Evolutionary conservation across 2,888 invertebrate genomes (phyloP), one percentile per base, ranked within the genome.

Genomic region (Clepsis dumicolana): DNA sequence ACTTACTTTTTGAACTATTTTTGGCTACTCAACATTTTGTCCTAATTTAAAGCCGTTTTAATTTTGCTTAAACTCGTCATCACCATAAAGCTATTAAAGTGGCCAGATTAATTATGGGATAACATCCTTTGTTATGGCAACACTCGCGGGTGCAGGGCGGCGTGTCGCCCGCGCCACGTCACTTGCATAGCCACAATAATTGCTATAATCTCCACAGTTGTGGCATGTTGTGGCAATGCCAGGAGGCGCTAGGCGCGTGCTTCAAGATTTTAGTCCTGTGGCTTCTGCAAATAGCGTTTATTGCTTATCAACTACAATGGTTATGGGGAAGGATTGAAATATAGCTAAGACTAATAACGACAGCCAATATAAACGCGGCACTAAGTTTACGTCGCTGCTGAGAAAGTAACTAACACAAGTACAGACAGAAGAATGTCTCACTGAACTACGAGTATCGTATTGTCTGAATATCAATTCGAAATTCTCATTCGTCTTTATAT

Each of bases 231-330:
- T 18, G 70, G 77, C 73, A 70, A 59, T 59, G 76, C 77, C 80
- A 79, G 81, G 80, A 77, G 83, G 79, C 79, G 71, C 72, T 71
- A 27, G 80, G 75, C 76, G 70, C 70, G 71, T 74, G 77, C 72
- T 71, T 73, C 76, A 75, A 76, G 74, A 76, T 76, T 75, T 74
- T 78, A 79, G 80, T 85, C 85, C 80, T 87, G 87, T 80, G 86
- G 88, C 86, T 88, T 88, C 90, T 84, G 83, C 83, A 86, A 87
- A 87, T 87, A 87, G 80, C 78, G 79, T 86, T 88, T 88, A 88
- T 84, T 79, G 80, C 82, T 81, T 75, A 72, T 74, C 72, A 71
- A 75, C 75, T 79, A 75, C 81, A 77, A 79, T 77, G 59, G 71
- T 75, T 78, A 79, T 75, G 78, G 77, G 80, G 75, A 77, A 77